Evolutionary conservation across 1,140 invertebrate species (phyloP).

Genomic region (Trachymyrmex septentrionalis): DNA sequence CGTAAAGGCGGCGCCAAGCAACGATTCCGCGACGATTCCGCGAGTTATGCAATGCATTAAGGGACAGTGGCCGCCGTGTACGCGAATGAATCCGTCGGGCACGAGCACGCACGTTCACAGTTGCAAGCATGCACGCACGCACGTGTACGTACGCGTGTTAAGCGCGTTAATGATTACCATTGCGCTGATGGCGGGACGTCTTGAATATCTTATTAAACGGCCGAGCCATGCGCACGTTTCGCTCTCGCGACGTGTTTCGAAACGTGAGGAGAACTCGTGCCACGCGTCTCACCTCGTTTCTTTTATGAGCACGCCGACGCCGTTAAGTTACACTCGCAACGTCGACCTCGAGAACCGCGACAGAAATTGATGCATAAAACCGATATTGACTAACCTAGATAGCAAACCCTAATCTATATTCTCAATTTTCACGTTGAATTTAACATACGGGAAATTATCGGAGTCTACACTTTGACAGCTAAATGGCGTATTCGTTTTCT

Average conservation of each 20-base stretch:
- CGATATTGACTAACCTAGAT: conserved; percentile 30
- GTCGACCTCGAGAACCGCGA: not conserved
- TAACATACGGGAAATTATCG: not conserved
- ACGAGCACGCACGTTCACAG: conserved; percentile 2
- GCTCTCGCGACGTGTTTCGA: conserved; percentile 51
- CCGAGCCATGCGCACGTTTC: conserved; percentile 36
- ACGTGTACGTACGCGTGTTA: conserved; percentile 17
- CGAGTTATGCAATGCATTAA: conserved; percentile 67
- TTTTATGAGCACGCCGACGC: conserved; percentile 40
- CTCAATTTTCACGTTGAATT: conserved; percentile 21
- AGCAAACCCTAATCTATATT: conserved; percentile 1
- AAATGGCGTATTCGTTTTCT: not conserved
- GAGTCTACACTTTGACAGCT: not conserved
- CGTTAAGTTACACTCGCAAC: conserved; percentile 18
- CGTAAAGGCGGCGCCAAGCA: conserved; percentile 70
- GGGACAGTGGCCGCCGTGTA: conserved; percentile 68
- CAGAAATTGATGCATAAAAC: conserved; percentile 40
- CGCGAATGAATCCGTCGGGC: conserved; percentile 49
- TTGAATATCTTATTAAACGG: conserved; percentile 66
- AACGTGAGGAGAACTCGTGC: conserved; percentile 42
- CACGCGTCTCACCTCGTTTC: conserved; percentile 57
- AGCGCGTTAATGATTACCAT: conserved; percentile 56
- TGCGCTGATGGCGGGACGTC: conserved; percentile 51
- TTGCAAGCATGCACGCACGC: not conserved
- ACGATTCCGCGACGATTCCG: conserved; percentile 61